These are phyloP conservation scores for Sciurus vulgaris DNA, from an alignment of 2,797 vertebrate species.

Conservation along the genomic window DNA sequence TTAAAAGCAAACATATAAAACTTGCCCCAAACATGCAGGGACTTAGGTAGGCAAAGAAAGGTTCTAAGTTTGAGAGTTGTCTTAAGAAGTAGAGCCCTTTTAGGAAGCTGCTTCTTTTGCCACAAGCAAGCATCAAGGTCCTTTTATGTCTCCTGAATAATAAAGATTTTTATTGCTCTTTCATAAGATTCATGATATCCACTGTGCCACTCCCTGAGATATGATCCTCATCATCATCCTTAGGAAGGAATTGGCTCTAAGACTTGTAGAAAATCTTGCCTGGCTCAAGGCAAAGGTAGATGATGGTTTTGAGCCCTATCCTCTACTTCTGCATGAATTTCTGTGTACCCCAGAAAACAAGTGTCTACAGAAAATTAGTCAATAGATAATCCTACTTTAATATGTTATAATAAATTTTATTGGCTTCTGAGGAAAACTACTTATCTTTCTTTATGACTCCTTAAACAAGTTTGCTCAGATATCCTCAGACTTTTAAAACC, in stretches of 20 bases:
- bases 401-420: constrained; percentile 77
- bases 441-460: constrained; percentile 79
- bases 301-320: background rate
- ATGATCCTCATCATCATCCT: background rate
- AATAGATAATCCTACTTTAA: constrained; percentile 70
- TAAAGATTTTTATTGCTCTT: constrained; percentile 23
- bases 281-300: background rate
- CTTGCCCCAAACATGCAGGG: background rate
- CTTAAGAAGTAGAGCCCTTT: background rate
- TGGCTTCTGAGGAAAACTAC: constrained; percentile 71
- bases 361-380: constrained; percentile 66
- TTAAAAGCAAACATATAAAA: background rate
- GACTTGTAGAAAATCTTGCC: background rate
- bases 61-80: background rate
- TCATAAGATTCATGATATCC: background rate
- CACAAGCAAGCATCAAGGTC: accelerated
- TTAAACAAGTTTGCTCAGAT: constrained; percentile 75
- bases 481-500: constrained; percentile 64
- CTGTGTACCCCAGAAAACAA: constrained; percentile 50
- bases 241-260: background rate
- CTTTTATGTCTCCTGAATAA: background rate
- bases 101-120: background rate
- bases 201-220: background rate
- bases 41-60: background rate
- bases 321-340: background rate